A percentile compares a stretch with the other conserved stretches of the same genome.
phyloP scores from a whole-genome alignment of 1,140 invertebrate genomes.

The Bombus confusus region DNA sequence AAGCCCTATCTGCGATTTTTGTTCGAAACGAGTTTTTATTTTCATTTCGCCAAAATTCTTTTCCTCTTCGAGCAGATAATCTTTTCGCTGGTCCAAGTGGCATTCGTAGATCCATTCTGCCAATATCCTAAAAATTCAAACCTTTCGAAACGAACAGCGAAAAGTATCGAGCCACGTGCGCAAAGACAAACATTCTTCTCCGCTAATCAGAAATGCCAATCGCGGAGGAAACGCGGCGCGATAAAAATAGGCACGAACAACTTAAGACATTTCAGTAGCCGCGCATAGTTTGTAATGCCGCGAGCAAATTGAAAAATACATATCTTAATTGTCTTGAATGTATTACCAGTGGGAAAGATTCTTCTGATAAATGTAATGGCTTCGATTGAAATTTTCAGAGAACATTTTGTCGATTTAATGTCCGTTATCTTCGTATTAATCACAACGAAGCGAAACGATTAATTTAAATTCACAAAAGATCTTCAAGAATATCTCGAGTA shows the following conservation, averaged over 20 bases:
- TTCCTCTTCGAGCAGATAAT: neutral
- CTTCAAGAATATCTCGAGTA: neutral
- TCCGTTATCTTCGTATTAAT: neutral
- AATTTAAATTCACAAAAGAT: too few relatives aligned
- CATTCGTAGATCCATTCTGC: neutral
- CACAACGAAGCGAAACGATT: neutral
- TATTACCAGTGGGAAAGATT: neutral
- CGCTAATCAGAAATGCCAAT: constrained; percentile 31
- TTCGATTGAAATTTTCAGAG: neutral
- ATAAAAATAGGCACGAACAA: neutral
- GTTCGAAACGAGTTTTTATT: neutral
- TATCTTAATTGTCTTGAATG: neutral
- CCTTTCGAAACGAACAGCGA: neutral
- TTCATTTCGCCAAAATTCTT: neutral
- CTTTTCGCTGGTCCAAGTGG: too few relatives aligned
- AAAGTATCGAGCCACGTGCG: too few relatives aligned
- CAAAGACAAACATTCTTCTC: neutral
- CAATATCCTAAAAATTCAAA: neutral
- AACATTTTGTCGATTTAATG: neutral
- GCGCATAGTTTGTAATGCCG: neutral
- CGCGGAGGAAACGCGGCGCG: neutral
- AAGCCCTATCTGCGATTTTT: too few relatives aligned
- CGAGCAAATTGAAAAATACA: neutral
- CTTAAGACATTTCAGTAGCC: neutral
- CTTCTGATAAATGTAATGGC: neutral